Percentiles rank a stretch among this genome's conserved stretches.
These are phyloP conservation scores for Cryptophagus acutangulus DNA, from an alignment of 2,888 invertebrate species.

Conservation along the genomic window DNA sequence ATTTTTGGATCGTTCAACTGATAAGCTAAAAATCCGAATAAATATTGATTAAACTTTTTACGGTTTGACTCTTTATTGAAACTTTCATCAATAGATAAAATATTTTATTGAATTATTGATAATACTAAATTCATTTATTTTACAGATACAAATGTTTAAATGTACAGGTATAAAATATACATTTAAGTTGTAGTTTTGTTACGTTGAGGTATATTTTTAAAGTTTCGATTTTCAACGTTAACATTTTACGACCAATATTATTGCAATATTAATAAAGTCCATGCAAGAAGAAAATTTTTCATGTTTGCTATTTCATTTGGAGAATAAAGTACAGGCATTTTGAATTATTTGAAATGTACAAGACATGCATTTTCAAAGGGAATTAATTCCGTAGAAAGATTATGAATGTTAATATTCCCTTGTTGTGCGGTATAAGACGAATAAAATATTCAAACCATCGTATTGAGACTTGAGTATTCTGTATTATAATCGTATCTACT, in stretches of 20 bases:
- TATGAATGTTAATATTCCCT: constrained; percentile 32
- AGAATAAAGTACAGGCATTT: constrained; percentile 20
- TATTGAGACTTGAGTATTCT: constrained; percentile 30
- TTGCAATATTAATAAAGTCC: constrained; percentile 14
- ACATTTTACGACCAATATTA: constrained; percentile 12
- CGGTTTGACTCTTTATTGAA: background rate
- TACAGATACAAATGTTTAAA: constrained; percentile 12
- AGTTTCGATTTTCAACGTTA: no score
- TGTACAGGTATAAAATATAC: no score
- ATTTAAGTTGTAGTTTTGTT: no score
- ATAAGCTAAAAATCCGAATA: background rate
- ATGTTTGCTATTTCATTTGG: constrained; percentile 21
- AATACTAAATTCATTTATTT: constrained; percentile 9
- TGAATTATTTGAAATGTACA: constrained; percentile 23
- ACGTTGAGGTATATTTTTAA: no score
- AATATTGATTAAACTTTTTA: background rate
- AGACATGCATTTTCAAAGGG: constrained; percentile 31
- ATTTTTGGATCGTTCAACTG: background rate
- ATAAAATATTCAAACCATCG: constrained; percentile 34
- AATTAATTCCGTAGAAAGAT: constrained; percentile 33
- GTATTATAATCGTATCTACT: constrained; percentile 27
- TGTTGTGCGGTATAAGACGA: constrained; percentile 32
- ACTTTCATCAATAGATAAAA: background rate
- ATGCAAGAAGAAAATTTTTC: constrained; percentile 10
- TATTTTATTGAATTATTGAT: background rate